Evolutionary conservation across 2,888 invertebrate species (phyloP), one percentile per base, ranked within the genome.

Genomic region (Octonoba sinensis): DNA sequence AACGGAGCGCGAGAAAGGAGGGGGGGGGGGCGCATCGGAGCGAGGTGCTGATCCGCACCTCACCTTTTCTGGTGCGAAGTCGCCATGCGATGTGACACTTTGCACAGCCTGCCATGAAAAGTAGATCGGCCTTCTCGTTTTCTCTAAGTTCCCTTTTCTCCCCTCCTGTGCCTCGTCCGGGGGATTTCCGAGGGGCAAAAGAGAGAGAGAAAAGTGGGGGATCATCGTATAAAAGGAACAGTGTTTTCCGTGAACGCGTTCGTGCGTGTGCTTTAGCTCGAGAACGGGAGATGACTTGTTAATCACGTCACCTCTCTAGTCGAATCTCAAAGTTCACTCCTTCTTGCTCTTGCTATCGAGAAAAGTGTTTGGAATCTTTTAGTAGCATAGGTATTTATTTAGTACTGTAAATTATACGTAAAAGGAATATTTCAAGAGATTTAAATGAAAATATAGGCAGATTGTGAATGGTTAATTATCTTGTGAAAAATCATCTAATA

Each of bases 81-180:
- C 74, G 57, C 74, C 81, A 82, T 75, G 65, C 81, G 81, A 82
- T 82, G 81, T 82, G 81, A 82, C 81, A 82, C 75, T 82, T 82
- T 74, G 74, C 74, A 75, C 81, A 82, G 70, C 81, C 74, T 70
- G 70, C 81, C 81, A 82, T 82, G 81, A 82, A 82, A 75, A 82
- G 79, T 81, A 81, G 79, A 81, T 82, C 81, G 81, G 22, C 59
- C 66, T 75, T 59, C 67, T 75, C 59, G 74, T 66, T 75, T 75
- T 60, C 60, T 54, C 36, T 54, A 20, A 46, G 24, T 36, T 59
- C 24, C 54, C n/a, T 20, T 54, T 54, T 20, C 49, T 24, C 56
- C 57, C 44, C 22, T 46, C 44, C n/a, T 59, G 60, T 27, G 12
- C 18, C n/a, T 18, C 16, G 36, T 62, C 44, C 56, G 64, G 49